Percentiles rank a stretch among this genome's conserved stretches.
Evolutionary conservation across 2,888 invertebrate genomes (phyloP).

Genomic region (Lepidonotus clava): DNA sequence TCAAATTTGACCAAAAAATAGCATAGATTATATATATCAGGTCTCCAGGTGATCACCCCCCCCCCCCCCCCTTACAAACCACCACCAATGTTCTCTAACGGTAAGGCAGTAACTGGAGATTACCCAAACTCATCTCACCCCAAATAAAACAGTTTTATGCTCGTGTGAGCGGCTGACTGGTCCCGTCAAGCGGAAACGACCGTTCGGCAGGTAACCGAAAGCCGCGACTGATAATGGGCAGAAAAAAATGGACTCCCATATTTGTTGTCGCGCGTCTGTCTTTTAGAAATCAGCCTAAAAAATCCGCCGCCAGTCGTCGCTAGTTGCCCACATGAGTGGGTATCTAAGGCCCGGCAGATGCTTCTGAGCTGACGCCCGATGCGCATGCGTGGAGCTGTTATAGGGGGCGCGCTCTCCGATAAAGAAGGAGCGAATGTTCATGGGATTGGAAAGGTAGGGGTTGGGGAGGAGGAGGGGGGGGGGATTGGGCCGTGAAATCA

Average conservation of each 20-base stretch:
- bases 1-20: no score
- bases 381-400: not conserved
- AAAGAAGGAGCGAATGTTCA: no score
- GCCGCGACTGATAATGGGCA: no score
- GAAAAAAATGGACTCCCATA: not conserved
- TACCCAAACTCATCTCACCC: no score
- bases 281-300: not conserved
- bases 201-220: not conserved
- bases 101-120: no score
- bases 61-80: no score
- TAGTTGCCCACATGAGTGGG: constrained; percentile 33
- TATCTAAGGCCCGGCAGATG: constrained; percentile 18
- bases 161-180: not conserved
- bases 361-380: not conserved
- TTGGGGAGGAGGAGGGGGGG: not conserved
- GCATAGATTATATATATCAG: no score
- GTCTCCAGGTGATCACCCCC: no score
- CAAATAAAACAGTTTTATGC: not conserved
- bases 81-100: no score
- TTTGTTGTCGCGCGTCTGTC: no score
- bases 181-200: not conserved
- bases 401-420: no score
- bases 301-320: no score
- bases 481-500: not conserved
- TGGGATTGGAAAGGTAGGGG: constrained; percentile 13